phyloP scores from a whole-genome alignment of 2,113 vertebrate species.

The Chauna torquata region DNA sequence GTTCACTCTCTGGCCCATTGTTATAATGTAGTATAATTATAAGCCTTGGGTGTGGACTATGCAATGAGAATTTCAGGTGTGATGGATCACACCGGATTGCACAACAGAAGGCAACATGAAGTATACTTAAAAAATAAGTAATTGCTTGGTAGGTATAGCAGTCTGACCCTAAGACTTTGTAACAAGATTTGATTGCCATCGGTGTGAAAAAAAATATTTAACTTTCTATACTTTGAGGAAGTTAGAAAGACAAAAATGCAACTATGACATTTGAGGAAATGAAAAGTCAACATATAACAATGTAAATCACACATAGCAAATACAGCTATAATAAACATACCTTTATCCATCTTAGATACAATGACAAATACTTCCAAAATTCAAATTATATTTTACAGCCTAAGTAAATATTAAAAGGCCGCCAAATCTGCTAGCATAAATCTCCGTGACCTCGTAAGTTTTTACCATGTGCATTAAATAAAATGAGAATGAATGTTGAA shows the following conservation, averaged over 20 bases:
- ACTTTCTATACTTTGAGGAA: slow-evolving; percentile 56
- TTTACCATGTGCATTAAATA: slow-evolving; percentile 49
- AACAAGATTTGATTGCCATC: slow-evolving; percentile 28
- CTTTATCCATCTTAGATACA: slow-evolving; percentile 67
- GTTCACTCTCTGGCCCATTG: neutral
- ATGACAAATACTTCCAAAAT: slow-evolving; percentile 70
- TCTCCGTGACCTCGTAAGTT: slow-evolving; percentile 33
- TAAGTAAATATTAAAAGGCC: slow-evolving; percentile 69
- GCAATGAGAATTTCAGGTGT: neutral
- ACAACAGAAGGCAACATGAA: neutral
- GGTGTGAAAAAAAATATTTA: slow-evolving; percentile 54
- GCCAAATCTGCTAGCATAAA: slow-evolving; percentile 59
- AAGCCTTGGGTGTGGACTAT: neutral
- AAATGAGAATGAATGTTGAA: slow-evolving; percentile 60
- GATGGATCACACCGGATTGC: neutral
- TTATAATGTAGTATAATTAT: neutral
- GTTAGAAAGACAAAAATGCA: slow-evolving; percentile 60
- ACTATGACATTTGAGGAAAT: slow-evolving; percentile 67
- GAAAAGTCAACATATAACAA: slow-evolving; percentile 70
- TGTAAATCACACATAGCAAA: slow-evolving; percentile 70
- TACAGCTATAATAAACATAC: slow-evolving; percentile 71
- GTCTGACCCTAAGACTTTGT: neutral
- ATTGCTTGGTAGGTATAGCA: neutral
- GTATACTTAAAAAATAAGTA: neutral
- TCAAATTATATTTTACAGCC: slow-evolving; percentile 69